Percentiles rank a stretch among this genome's conserved stretches.
These are phyloP conservation scores for Danionella cerebrum DNA, from an alignment of 2,113 vertebrate genomes.

Conservation along the genomic window DNA sequence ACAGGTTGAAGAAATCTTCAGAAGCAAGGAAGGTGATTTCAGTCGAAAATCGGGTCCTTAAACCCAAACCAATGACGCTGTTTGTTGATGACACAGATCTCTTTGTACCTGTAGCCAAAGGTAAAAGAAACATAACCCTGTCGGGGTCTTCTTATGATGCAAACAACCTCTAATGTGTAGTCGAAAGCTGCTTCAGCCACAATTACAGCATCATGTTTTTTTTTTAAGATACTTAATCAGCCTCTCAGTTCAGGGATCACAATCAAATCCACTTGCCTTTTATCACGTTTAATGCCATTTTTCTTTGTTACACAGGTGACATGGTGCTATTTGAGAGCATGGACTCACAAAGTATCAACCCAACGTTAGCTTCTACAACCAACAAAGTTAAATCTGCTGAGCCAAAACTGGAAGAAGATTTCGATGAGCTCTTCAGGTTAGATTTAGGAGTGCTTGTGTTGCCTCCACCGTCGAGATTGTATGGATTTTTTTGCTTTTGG, in stretches of 20 bases:
- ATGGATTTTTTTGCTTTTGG: too few species aligned
- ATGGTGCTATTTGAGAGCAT: conserved; percentile 66
- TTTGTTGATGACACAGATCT: conserved; percentile 67
- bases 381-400: not conserved
- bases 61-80: conserved; percentile 49
- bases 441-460: not conserved
- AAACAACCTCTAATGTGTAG: too few species aligned
- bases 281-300: not conserved
- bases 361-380: conserved; percentile 61
- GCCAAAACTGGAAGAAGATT: conserved; percentile 22
- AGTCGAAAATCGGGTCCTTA: conserved; percentile 23
- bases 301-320: conserved; percentile 17
- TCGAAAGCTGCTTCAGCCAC: too few species aligned
- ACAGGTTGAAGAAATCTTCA: conserved; percentile 65
- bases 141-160: not conserved
- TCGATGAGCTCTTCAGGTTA: conserved; percentile 45
- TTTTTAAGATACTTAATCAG: too few species aligned
- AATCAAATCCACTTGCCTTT: not conserved
- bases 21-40: not conserved
- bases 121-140: not conserved
- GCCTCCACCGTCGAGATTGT: too few species aligned
- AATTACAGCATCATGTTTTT: too few species aligned
- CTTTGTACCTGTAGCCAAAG: conserved; percentile 48
- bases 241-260: not conserved
- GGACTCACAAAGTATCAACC: conserved; percentile 65